Percentiles rank a stretch among this genome's conserved stretches.
Conservation (phyloP, 2,113 vertebrate genomes). For the Crypturellus undulatus region DNA sequence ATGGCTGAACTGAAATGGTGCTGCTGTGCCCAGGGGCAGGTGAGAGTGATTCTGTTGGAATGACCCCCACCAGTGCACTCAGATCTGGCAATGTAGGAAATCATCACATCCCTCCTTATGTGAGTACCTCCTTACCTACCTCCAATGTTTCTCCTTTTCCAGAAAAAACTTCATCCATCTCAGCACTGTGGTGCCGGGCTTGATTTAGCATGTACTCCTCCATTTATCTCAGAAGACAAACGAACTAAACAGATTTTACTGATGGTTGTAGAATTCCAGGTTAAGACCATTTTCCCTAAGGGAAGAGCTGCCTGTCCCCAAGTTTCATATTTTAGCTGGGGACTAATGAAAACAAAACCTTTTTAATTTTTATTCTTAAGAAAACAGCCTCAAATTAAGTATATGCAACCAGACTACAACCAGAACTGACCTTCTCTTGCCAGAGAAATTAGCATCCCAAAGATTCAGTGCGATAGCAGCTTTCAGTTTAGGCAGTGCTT, state of each 20-base stretch:
- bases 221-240: neutral
- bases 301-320: neutral
- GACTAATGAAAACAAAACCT: neutral
- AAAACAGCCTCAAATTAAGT: neutral
- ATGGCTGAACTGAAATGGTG: neutral
- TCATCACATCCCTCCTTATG: neutral
- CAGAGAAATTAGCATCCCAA: neutral
- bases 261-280: neutral
- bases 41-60: no score
- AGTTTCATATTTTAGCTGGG: neutral
- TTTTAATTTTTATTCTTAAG: neutral
- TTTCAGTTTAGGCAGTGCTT: neutral
- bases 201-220: neutral
- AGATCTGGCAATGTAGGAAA: neutral
- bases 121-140: neutral
- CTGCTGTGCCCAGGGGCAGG: neutral
- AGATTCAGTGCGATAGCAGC: neutral
- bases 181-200: neutral
- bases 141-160: neutral
- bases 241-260: neutral
- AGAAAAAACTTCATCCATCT: neutral
- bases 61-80: neutral
- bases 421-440: neutral
- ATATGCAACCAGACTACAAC: neutral
- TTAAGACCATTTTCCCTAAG: neutral